Base-by-base conservation (phyloP, 2,113 vertebrate species). In the Chionomys nivalis region DNA sequence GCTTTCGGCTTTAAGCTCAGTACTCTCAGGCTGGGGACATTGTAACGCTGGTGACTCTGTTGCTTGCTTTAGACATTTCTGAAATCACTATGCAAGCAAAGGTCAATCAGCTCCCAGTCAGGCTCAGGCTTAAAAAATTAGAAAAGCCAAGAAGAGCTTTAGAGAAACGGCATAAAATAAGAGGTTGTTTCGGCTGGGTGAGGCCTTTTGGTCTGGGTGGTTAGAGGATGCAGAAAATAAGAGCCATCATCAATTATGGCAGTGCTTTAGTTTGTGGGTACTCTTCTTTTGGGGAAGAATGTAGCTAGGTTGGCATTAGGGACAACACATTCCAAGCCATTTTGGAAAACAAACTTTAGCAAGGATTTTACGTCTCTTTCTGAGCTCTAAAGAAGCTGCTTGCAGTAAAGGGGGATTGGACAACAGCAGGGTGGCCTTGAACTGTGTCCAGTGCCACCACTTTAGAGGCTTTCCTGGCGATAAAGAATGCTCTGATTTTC, bases 331-430 rank as follows among this genome's bases (percentile, higher is more conserved):
- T 94, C 36, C 88, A 94, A 90, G 23, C n/a, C 21, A 76, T 78
- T 97, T 47, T 96, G 42, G 88, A 70, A 88, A 77, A 95, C 82
- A 58, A 85, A 92, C 72, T 89, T 88, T 61, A 92, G 36, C 58
- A 82, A 81, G 87, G 79, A 66, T 49, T 93, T 87, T 78, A 44
- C 36, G 73, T 76, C 47, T 42, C 72, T 14, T 81, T 44, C 49
- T 83, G 89, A 73, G 68, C 89, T 89, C 36, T 7, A 31, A 73
- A 79, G 47, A 68, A 82, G n/a, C 52, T 63, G 86, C 88, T 91
- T 39, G 0, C 5, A 61, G 28, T 86, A 70, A 13, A 44, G 28
- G 16, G 4, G 13, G 24, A 70, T 42, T 39, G 10, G 2, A 1
- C 75, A 21, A 12, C 23, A 55, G 75, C 88, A 33, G 72, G 39